Percentiles rank a stretch among this genome's conserved stretches.
Conservation (phyloP, 2,888 invertebrate genomes). For the Portevinia maculata region DNA sequence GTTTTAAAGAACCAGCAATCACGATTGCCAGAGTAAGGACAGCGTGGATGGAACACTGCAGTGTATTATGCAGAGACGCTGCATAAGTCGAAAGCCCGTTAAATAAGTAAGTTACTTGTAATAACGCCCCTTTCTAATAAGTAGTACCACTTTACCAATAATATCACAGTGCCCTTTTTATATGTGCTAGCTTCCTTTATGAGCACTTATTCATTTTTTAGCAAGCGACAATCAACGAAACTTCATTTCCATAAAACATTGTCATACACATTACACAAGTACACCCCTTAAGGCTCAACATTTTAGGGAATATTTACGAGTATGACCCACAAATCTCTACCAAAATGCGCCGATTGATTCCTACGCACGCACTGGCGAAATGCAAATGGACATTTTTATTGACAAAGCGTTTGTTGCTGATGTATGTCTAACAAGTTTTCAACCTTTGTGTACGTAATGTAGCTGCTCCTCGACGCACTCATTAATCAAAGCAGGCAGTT, state of each 20-base stretch:
- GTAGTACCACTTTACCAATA: too few relatives aligned
- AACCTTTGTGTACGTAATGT: constrained; percentile 31
- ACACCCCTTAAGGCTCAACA: constrained; percentile 17
- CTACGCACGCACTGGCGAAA: background rate
- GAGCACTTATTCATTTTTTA: background rate
- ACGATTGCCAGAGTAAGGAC: too few relatives aligned
- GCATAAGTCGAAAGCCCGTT: too few relatives aligned
- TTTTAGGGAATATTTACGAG: constrained; percentile 2
- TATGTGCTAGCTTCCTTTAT: too few relatives aligned
- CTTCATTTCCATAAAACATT: constrained; percentile 8
- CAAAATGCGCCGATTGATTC: background rate
- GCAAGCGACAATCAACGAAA: constrained; percentile 13
- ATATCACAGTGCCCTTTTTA: too few relatives aligned
- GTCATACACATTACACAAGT: background rate
- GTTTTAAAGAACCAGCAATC: too few relatives aligned
- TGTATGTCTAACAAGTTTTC: constrained; percentile 19
- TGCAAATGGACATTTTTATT: constrained; percentile 38
- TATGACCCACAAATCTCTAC: constrained; percentile 21
- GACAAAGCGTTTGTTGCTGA: constrained; percentile 38
- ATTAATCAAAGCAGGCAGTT: constrained; percentile 49
- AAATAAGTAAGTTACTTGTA: too few relatives aligned
- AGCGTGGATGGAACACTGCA: too few relatives aligned
- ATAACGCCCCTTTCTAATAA: too few relatives aligned
- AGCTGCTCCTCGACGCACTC: constrained; percentile 20
- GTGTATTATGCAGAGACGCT: too few relatives aligned